These are phyloP conservation scores for Eleutherodactylus coqui DNA, from an alignment of 2,797 vertebrate genomes.

Conservation along the genomic window DNA sequence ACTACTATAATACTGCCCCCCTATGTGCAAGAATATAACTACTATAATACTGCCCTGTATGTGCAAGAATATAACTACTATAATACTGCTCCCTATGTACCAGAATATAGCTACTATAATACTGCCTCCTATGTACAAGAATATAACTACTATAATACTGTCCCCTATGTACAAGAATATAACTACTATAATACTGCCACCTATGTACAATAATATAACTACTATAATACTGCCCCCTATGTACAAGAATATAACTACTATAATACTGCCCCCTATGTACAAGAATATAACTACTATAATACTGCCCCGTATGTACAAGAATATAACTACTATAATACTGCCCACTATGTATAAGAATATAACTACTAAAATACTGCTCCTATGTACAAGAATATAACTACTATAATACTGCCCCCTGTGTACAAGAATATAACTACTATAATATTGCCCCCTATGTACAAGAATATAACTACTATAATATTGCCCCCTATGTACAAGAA, in stretches of 20 bases:
- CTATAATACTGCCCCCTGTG: not conserved
- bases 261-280: not conserved
- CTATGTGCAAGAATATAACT: slow-evolving; percentile 1
- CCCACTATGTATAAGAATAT: not conserved
- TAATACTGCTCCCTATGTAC: no score
- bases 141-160: slow-evolving; percentile 6
- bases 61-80: no score
- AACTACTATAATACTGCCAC: no score
- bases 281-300: slow-evolving; percentile 6
- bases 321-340: no score
- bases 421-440: slow-evolving; percentile 9
- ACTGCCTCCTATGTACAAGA: not conserved
- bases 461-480: not conserved
- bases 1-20: not conserved
- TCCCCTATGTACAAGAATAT: no score
- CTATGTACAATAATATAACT: not conserved
- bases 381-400: no score
- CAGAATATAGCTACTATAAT: not conserved
- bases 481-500: not conserved
- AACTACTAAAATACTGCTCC: not conserved
- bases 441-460: not conserved
- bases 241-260: no score
- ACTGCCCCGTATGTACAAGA: not conserved
- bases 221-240: not conserved
- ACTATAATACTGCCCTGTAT: not conserved